Evolutionary conservation across 2,888 invertebrate genomes (phyloP).

Genomic region (Limnephilus marmoratus): DNA sequence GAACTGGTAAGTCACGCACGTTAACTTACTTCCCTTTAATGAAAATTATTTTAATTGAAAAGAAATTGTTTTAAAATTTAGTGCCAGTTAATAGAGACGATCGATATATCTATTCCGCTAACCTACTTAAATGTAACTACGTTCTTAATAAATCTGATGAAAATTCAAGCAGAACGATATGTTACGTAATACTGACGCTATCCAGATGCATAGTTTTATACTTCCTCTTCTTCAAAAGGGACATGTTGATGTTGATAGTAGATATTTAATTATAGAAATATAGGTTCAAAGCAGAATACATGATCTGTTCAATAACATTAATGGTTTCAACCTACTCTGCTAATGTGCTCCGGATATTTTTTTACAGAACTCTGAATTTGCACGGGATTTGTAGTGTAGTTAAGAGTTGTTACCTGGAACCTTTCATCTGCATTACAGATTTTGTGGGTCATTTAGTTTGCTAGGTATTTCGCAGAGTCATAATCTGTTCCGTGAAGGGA

Average conservation of each 20-base stretch:
- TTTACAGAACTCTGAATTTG: background rate
- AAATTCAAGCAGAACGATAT: slow-evolving; percentile 13
- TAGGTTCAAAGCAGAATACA: background rate
- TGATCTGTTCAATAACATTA: background rate
- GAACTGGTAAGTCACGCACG: background rate
- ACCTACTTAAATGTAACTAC: background rate
- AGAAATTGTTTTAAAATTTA: background rate
- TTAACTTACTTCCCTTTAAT: background rate
- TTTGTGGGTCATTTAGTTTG: background rate
- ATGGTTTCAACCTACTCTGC: background rate
- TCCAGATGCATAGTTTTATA: background rate
- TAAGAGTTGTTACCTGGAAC: background rate
- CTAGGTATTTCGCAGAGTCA: background rate
- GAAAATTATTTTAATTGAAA: background rate
- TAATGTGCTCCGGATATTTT: background rate
- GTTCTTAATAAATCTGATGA: slow-evolving; percentile 19
- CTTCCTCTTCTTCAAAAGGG: background rate
- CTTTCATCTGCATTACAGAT: background rate
- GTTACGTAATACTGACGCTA: background rate
- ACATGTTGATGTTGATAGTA: background rate
- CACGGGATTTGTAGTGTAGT: background rate
- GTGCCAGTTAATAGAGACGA: background rate
- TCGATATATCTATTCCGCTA: background rate
- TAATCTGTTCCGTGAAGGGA: background rate
- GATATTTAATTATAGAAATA: background rate